These are phyloP conservation scores for Alaudala cheleensis DNA, from an alignment of 2,113 vertebrate species.

Conservation along the genomic window DNA sequence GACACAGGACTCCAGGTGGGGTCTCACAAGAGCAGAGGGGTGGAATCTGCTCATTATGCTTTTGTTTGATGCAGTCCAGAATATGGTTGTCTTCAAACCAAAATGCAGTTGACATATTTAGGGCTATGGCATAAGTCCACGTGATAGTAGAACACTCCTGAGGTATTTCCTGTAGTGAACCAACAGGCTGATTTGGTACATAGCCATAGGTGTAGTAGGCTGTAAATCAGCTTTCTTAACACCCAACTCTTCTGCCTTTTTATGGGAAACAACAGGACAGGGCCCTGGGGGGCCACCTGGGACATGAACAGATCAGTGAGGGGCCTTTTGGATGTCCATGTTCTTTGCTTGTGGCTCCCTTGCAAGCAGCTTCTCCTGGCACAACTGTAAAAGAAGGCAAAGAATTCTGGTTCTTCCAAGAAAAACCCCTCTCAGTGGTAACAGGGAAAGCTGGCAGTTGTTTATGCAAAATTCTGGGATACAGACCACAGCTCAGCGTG, in stretches of 20 bases:
- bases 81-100: not conserved
- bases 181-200: not conserved
- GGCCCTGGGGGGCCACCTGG: not conserved
- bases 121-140: not conserved
- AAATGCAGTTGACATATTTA: not conserved
- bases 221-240: not conserved
- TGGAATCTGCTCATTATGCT: not conserved
- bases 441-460: not conserved
- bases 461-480: not conserved
- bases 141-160: not conserved
- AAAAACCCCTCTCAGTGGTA: not conserved
- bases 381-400: not conserved
- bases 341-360: not conserved
- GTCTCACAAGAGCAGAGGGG: not conserved
- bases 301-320: not conserved
- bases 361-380: not conserved
- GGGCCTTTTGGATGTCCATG: rapidly evolving
- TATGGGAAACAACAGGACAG: not conserved
- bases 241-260: not conserved
- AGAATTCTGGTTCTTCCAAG: not conserved
- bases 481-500: not conserved
- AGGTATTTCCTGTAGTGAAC: not conserved
- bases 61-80: not conserved
- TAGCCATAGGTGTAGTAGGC: not conserved
- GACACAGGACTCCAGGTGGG: not conserved